phyloP scores from a whole-genome alignment of 2,113 vertebrate genomes.

The Pan paniscus region DNA sequence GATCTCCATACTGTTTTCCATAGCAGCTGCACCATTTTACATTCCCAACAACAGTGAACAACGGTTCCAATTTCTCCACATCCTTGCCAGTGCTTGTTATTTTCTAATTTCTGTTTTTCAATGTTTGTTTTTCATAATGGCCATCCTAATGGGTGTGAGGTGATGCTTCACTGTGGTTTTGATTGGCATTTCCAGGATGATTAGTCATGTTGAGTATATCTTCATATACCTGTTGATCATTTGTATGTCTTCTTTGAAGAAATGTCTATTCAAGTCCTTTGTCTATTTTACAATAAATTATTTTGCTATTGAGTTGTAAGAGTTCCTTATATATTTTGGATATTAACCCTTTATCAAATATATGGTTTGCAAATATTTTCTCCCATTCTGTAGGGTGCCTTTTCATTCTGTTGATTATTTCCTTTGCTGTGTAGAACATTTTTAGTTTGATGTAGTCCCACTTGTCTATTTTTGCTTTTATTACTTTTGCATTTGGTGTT shows the following conservation, averaged over 20 bases:
- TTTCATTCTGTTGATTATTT: not conserved
- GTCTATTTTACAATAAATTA: not conserved
- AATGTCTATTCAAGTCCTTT: not conserved
- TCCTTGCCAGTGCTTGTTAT: not conserved
- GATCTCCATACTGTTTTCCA: not conserved
- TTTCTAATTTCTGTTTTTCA: not conserved
- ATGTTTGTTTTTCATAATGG: not conserved
- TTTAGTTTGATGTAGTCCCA: not conserved
- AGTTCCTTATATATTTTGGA: conserved; percentile 9
- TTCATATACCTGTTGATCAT: not conserved
- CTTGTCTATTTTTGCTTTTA: not conserved
- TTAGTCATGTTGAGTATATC: not conserved
- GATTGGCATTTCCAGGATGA: not conserved
- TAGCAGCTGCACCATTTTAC: not conserved
- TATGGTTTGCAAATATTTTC: conserved; percentile 37
- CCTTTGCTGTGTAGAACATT: not conserved
- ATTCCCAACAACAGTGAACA: not conserved
- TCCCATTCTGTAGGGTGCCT: not conserved
- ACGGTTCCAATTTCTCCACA: not conserved
- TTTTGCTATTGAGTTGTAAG: not conserved
- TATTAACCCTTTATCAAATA: not conserved
- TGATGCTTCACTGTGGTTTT: not conserved
- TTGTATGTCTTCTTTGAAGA: conserved; percentile 36
- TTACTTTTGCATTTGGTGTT: not conserved
- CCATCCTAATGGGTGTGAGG: not conserved